These are phyloP conservation scores for Diadegma fenestrale DNA, from an alignment of 2,888 invertebrate genomes.

Conservation along the genomic window DNA sequence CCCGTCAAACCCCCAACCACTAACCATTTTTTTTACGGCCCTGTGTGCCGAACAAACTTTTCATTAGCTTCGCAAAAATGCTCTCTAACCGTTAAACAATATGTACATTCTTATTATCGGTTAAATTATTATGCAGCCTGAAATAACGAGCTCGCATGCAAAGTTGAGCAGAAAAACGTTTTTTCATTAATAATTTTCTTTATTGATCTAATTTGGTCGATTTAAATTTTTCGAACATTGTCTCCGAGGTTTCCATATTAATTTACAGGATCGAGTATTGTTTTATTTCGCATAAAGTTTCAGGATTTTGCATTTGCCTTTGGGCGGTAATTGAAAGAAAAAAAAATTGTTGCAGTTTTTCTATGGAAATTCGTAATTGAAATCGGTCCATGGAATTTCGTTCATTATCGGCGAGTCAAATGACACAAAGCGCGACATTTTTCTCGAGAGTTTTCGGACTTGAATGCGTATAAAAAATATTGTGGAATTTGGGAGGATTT, in stretches of 20 bases:
- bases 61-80: slow-evolving; percentile 65
- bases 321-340: too few relatives aligned
- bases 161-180: slow-evolving; percentile 1
- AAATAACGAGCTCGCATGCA: slow-evolving; percentile 14
- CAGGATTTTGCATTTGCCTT: too few relatives aligned
- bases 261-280: too few relatives aligned
- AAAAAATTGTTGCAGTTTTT: too few relatives aligned
- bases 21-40: slow-evolving; percentile 46
- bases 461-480: not conserved
- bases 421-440: not conserved
- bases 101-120: slow-evolving; percentile 32
- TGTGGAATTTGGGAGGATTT: not conserved
- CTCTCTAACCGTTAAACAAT: slow-evolving; percentile 58
- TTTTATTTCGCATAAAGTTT: too few relatives aligned
- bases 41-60: slow-evolving; percentile 80
- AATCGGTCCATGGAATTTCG: not conserved
- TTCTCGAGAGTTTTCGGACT: not conserved
- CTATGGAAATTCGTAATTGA: not conserved
- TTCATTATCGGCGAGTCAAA: not conserved
- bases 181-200: not conserved
- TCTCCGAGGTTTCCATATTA: too few relatives aligned
- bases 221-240: too few relatives aligned
- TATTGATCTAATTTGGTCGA: too few relatives aligned
- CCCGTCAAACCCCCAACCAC: slow-evolving; percentile 40
- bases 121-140: not conserved